Evolutionary conservation across 2,888 invertebrate genomes (phyloP).

Genomic region (Mallateleia sp.): DNA sequence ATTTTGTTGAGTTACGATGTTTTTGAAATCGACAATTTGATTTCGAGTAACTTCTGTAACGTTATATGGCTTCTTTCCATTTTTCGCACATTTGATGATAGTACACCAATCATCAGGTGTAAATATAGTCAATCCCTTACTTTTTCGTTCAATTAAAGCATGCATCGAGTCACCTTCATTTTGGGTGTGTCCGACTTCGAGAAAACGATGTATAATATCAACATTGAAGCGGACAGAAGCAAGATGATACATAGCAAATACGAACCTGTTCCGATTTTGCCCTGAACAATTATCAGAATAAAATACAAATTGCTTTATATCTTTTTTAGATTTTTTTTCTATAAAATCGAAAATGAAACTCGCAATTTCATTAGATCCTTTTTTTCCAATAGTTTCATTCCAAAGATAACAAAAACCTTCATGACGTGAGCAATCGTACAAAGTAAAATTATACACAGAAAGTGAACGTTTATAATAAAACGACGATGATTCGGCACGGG

Average conservation of each 20-base stretch:
- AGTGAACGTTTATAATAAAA: constrained; percentile 74
- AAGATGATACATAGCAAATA: constrained; percentile 80
- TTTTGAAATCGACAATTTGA: no score
- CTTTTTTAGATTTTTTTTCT: constrained; percentile 45
- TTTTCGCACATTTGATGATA: no score
- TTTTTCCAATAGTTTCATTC: constrained; percentile 80
- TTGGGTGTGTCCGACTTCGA: constrained; percentile 83
- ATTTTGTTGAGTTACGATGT: no score
- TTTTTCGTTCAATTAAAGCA: no score
- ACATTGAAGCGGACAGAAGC: constrained; percentile 77
- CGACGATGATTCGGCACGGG: constrained; percentile 38
- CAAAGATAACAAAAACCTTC: constrained; percentile 81
- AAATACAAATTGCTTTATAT: constrained; percentile 79
- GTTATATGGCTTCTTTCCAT: no score
- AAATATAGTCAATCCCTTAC: no score
- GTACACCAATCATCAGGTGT: no score
- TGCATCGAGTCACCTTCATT: constrained; percentile 80
- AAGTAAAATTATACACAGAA: constrained; percentile 77
- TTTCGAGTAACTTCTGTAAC: no score
- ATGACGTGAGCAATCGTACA: constrained; percentile 66
- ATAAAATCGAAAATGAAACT: constrained; percentile 75
- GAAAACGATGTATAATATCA: constrained; percentile 80
- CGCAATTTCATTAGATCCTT: constrained; percentile 80
- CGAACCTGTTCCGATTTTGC: constrained; percentile 82
- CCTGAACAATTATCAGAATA: constrained; percentile 83